Conservation (phyloP, 2,797 vertebrate genomes). For the Urosaurus nigricauda region DNA sequence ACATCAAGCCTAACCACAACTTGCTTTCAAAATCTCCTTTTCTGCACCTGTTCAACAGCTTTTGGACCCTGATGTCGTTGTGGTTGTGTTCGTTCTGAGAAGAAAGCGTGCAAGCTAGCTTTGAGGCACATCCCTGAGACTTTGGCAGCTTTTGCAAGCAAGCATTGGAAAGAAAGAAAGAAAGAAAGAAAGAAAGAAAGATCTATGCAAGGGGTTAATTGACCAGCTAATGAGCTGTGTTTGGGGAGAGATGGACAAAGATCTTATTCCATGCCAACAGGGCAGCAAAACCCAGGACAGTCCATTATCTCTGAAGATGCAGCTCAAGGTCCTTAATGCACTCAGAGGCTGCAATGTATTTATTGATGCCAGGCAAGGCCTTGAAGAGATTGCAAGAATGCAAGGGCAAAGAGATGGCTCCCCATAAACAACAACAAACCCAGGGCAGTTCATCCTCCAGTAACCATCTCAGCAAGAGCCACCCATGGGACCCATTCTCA, state of each 20-base stretch:
- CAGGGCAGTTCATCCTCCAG: not conserved
- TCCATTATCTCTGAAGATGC: not conserved
- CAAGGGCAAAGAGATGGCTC: not conserved
- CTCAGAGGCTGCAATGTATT: not conserved
- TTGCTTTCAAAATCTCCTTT: not conserved
- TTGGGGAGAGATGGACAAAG: not conserved
- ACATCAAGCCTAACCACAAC: no score
- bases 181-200: not conserved
- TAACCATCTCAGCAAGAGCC: not conserved
- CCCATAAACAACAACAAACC: not conserved
- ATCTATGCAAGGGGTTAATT: not conserved
- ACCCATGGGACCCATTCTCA: not conserved
- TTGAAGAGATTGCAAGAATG: conserved; percentile 10
- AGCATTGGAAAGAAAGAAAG: not conserved
- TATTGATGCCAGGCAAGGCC: not conserved
- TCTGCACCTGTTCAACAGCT: not conserved
- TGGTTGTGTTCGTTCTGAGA: not conserved
- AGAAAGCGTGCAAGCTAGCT: not conserved
- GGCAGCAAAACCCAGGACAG: not conserved
- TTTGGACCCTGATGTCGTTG: not conserved
- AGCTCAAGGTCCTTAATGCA: not conserved
- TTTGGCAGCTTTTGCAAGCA: not conserved
- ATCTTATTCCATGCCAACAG: no score
- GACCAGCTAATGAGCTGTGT: not conserved
- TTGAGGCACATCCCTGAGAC: not conserved